Evolutionary conservation across 2,797 vertebrate species (phyloP).

Genomic region (Danio jaintianensis): DNA sequence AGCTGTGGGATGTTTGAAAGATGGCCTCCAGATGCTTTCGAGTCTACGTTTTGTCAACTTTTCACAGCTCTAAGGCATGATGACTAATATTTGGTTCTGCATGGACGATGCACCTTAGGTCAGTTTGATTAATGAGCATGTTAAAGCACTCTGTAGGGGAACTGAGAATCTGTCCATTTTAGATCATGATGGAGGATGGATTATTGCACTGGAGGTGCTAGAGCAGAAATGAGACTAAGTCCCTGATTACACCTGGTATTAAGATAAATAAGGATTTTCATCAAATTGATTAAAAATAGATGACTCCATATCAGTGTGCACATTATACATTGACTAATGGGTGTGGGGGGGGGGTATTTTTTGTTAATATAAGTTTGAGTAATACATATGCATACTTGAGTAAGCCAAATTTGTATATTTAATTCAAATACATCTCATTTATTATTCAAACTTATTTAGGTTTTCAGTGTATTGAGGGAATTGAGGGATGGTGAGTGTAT

Average conservation of each 20-base stretch:
- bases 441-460: no score
- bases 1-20: background rate
- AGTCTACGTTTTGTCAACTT: conserved; percentile 20
- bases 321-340: no score
- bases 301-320: no score
- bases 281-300: no score
- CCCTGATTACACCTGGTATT: background rate
- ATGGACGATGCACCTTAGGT: conserved; percentile 21
- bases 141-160: conserved; percentile 19
- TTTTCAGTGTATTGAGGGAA: no score
- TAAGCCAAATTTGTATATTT: no score
- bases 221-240: conserved; percentile 1
- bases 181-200: conserved; percentile 19
- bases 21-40: conserved; percentile 27
- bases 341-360: no score
- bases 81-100: conserved; percentile 22
- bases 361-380: no score
- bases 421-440: no score
- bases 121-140: conserved; percentile 40
- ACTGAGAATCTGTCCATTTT: conserved; percentile 16
- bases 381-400: no score
- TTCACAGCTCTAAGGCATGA: conserved; percentile 19
- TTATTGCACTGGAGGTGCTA: conserved; percentile 16
- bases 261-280: no score
- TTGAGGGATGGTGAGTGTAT: no score